These are phyloP conservation scores for Oenanthe oenanthe DNA, from an alignment of 2,113 vertebrate species.

Conservation along the genomic window DNA sequence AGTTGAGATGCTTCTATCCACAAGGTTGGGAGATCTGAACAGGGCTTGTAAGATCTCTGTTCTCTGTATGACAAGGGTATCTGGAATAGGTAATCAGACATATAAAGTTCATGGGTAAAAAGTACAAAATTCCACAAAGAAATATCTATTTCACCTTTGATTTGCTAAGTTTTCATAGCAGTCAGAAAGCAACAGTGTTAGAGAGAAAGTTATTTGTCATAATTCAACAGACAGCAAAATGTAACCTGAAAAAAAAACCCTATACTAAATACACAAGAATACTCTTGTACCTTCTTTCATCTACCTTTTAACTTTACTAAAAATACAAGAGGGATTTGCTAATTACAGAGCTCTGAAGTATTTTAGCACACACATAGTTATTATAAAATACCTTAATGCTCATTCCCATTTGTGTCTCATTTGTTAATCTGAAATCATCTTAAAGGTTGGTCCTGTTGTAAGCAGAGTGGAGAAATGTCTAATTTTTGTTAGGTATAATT, in stretches of 20 bases:
- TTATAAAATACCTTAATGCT: conserved; percentile 32
- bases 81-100: background rate
- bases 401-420: background rate
- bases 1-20: background rate
- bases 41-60: background rate
- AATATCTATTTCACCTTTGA: background rate
- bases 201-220: background rate
- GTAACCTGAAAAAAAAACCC: background rate
- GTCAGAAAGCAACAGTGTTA: background rate
- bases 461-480: conserved; percentile 19
- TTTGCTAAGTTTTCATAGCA: background rate
- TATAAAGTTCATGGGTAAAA: background rate
- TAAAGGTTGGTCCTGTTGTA: background rate
- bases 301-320: conserved; percentile 33
- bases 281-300: conserved; percentile 17
- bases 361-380: background rate
- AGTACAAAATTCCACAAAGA: background rate
- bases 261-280: background rate
- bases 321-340: conserved; percentile 43
- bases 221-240: background rate
- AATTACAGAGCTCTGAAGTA: conserved; percentile 48
- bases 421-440: conserved; percentile 17
- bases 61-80: background rate
- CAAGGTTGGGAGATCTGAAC: background rate
- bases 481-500: conserved; percentile 54